Evolutionary conservation across 2,797 vertebrate genomes (phyloP).

Genomic region (Carapus acus): DNA sequence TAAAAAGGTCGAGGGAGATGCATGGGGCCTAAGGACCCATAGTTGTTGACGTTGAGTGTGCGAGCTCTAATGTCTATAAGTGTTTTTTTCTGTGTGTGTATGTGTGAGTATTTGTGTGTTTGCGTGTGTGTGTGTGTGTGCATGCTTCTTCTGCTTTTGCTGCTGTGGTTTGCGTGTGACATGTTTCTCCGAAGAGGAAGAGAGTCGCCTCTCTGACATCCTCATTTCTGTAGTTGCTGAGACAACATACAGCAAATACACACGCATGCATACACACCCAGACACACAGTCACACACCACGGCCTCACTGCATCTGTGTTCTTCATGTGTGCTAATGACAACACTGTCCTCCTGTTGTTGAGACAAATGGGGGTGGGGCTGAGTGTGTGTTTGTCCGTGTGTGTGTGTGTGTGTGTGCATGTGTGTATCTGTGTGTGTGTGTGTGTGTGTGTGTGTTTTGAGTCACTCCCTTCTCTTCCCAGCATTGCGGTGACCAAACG

Average conservation of each 20-base stretch:
- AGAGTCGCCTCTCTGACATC: slow-evolving; percentile 5
- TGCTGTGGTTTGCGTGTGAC: too few relatives aligned
- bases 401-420: background rate
- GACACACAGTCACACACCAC: slow-evolving; percentile 7
- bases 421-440: background rate
- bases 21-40: background rate
- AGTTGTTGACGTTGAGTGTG: too few relatives aligned
- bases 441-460: too few relatives aligned
- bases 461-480: background rate
- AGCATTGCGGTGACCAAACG: background rate
- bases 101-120: background rate
- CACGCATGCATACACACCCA: slow-evolving; percentile 19
- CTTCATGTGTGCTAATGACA: slow-evolving; percentile 5
- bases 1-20: background rate
- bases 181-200: background rate
- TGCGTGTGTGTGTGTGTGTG: too few relatives aligned
- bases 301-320: background rate
- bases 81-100: slow-evolving; percentile 3
- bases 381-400: background rate
- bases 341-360: slow-evolving; percentile 24
- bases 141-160: too few relatives aligned
- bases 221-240: slow-evolving; percentile 28
- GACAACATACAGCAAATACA: slow-evolving; percentile 15
- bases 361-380: background rate
- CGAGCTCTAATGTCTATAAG: background rate